These are phyloP conservation scores for Lasaia peninsularis DNA, from an alignment of 1,140 invertebrate genomes.

Conservation along the genomic window DNA sequence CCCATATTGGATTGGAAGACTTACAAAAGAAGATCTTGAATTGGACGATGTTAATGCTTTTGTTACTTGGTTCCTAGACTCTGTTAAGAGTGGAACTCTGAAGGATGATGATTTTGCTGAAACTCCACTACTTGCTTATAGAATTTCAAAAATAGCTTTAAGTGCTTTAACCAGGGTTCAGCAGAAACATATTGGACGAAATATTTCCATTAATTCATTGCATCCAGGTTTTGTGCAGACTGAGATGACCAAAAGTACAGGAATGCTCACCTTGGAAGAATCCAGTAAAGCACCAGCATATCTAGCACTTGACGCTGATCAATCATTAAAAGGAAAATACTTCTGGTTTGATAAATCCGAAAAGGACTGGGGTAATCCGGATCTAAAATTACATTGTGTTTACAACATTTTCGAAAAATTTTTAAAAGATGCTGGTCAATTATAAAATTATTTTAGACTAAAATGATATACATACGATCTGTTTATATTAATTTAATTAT, in stretches of 20 bases:
- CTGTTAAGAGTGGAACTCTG: conserved; percentile 23
- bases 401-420: conserved; percentile 4
- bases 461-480: no score
- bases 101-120: conserved; percentile 27
- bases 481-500: no score
- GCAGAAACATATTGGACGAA: conserved; percentile 23
- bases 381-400: conserved; percentile 5
- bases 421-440: conserved; percentile 7
- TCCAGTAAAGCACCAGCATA: background rate
- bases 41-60: conserved; percentile 26
- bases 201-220: conserved; percentile 26
- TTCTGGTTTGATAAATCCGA: conserved; percentile 1
- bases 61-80: conserved; percentile 29
- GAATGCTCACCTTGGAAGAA: conserved; percentile 1
- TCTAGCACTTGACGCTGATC: conserved; percentile 5
- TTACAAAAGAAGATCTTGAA: conserved; percentile 22
- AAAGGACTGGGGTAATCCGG: background rate
- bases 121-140: conserved; percentile 20
- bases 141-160: conserved; percentile 29
- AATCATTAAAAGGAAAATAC: conserved; percentile 9
- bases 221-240: conserved; percentile 29
- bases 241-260: conserved; percentile 10
- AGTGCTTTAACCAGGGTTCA: conserved; percentile 28
- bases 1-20: conserved; percentile 24
- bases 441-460: background rate